Conservation (phyloP, 2,888 invertebrate genomes). For the Drosophila hamatofila region DNA sequence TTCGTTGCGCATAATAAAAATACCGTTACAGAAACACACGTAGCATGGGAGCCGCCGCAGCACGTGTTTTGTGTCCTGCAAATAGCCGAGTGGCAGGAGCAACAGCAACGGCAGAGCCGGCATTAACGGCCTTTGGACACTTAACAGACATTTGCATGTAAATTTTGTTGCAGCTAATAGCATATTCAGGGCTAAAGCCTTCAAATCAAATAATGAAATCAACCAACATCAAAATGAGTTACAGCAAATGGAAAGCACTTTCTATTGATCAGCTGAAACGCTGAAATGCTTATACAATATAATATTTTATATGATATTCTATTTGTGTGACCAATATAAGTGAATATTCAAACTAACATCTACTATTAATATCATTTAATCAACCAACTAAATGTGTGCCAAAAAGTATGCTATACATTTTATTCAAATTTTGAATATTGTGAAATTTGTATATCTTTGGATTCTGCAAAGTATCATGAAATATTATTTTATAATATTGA, state of each 20-base stretch:
- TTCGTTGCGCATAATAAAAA: slow-evolving; percentile 76
- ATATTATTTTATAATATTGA: too few species aligned
- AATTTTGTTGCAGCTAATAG: slow-evolving; percentile 16
- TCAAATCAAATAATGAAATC: slow-evolving; percentile 38
- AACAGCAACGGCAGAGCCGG: not conserved
- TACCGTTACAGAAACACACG: slow-evolving; percentile 24
- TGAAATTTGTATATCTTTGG: too few species aligned
- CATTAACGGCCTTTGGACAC: slow-evolving; percentile 19
- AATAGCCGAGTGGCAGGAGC: slow-evolving; percentile 3
- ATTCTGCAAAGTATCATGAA: too few species aligned
- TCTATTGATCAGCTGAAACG: not conserved
- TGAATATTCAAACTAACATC: too few species aligned
- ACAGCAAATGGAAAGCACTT: not conserved
- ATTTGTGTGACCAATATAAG: too few species aligned
- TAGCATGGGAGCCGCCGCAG: slow-evolving; percentile 17
- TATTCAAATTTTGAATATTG: too few species aligned
- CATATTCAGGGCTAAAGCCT: slow-evolving; percentile 10
- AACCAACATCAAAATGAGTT: slow-evolving; percentile 7
- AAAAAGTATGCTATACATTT: too few species aligned
- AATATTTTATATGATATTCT: too few species aligned
- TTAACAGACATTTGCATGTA: slow-evolving; percentile 26
- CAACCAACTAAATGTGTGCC: too few species aligned
- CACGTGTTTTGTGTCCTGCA: slow-evolving; percentile 25
- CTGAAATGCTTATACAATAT: too few species aligned
- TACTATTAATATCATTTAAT: too few species aligned